Evolutionary conservation across 53 echinoderm and acorn worm genomes (phyloP), one percentile per base, ranked within the genome.

Genomic region (Crossaster papposus): DNA sequence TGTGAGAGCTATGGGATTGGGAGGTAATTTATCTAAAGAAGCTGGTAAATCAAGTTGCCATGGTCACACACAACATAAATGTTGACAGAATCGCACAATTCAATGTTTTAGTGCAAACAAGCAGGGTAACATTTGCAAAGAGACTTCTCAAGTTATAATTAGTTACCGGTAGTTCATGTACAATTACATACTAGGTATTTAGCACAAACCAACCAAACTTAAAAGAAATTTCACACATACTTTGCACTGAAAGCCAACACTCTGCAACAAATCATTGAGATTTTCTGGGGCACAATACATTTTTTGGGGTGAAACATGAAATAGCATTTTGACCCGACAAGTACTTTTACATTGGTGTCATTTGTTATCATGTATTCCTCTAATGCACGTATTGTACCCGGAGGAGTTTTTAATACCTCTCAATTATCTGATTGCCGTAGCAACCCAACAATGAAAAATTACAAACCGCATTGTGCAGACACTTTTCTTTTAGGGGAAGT

Each of bases 361-460:
- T 15, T 14, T n/a, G 24, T 31, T 20, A n/a, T 1, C 1, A 23
- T 2, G 2, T 18, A 58, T 55, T 58, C 4, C 54, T 13, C 30
- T 50, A 44, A 8, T 36, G 44, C 26, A 55, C 32, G 23, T 54
- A 79, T 24, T 51, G 51, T 50, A 15, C 52, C n/a, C 79, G n/a
- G n/a, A 37, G 51, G 37, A 2, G 33, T 20, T 36, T 83, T 83
- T 10, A 83, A 70, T 84, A 51, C 71, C 72, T 29, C 72, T 72
- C 72, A 15, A 78, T 78, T 50, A 78, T 72, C 70, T 24, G 36
- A 22, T 84, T 84, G 65, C 84, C 84, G 23, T 84, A 84, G 84
- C 84, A 84, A 84, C 84, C 29, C 4, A 72, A 84, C 84, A 84
- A 84, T 84, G 72, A 71, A 50, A 50, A 84, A 54, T 70, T 13